Conservation (phyloP, 2,797 vertebrate species). For the Darevskia mixta region DNA sequence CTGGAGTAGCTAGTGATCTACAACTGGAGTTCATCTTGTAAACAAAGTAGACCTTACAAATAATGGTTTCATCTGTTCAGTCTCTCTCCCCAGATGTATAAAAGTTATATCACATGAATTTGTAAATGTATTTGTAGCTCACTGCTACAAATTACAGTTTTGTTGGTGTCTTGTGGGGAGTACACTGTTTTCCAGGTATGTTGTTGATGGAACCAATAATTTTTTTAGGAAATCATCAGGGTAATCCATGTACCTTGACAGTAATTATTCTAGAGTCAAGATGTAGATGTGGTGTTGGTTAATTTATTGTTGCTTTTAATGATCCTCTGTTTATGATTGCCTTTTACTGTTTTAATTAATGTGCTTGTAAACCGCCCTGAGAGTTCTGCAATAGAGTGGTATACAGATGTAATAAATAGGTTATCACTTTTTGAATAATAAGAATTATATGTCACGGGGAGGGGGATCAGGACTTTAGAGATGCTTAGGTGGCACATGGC, state of each 20-base stretch:
- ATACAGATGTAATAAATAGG: no score
- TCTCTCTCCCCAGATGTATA: neutral
- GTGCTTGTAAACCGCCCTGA: no score
- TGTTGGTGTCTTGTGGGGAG: neutral
- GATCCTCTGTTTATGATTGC: no score
- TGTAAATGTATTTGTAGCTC: no score
- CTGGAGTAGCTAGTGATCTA: neutral
- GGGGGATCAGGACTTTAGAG: no score
- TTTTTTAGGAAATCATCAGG: neutral
- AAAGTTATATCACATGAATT: neutral
- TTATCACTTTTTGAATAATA: neutral
- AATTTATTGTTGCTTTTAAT: no score
- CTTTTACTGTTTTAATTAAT: no score
- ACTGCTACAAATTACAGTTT: neutral
- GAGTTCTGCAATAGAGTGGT: no score
- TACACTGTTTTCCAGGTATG: conserved; percentile 4
- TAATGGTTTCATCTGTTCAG: neutral
- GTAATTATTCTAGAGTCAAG: neutral
- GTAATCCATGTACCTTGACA: neutral
- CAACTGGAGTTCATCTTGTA: neutral
- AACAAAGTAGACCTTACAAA: neutral
- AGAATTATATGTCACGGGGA: no score
- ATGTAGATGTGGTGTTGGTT: no score
- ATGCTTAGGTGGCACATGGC: no score
- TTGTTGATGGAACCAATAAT: neutral